Conservation (phyloP, 2,797 vertebrate species). For the Chromobotia macracanthus region DNA sequence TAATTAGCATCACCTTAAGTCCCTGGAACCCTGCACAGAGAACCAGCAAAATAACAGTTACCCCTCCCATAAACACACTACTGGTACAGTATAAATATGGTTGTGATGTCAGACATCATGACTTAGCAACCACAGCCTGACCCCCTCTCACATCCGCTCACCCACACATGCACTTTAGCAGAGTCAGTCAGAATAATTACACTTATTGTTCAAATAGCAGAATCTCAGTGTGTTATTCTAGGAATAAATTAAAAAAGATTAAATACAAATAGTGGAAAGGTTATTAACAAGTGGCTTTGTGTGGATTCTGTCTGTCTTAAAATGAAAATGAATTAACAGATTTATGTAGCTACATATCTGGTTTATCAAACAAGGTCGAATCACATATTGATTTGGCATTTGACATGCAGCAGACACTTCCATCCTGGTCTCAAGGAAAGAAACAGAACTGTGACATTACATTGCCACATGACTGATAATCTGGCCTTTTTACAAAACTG, state of each 20-base stretch:
- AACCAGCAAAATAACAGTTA: not conserved
- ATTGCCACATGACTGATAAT: not conserved
- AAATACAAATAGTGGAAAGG: not conserved
- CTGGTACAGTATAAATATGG: not conserved
- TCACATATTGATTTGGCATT: not conserved
- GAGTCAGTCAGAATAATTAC: not conserved
- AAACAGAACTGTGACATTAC: too few species aligned
- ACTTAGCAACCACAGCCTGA: not conserved
- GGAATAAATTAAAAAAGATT: too few species aligned
- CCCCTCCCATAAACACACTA: constrained; percentile 4
- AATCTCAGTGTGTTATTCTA: not conserved
- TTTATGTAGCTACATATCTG: not conserved
- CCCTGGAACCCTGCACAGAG: not conserved
- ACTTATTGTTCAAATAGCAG: not conserved
- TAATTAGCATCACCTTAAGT: not conserved
- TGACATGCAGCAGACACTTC: constrained; percentile 1
- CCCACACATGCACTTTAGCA: not conserved
- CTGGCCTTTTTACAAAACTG: not conserved
- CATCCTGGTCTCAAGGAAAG: not conserved
- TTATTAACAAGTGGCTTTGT: not conserved
- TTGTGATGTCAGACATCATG: not conserved
- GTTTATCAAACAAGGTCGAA: not conserved
- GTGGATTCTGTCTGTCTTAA: not conserved
- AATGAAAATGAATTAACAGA: not conserved
- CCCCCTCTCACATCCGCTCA: not conserved